A percentile compares a stretch with the other conserved stretches of the same genome.
These are phyloP conservation scores for Drepana falcataria DNA, from an alignment of 2,888 invertebrate species.

Conservation along the genomic window DNA sequence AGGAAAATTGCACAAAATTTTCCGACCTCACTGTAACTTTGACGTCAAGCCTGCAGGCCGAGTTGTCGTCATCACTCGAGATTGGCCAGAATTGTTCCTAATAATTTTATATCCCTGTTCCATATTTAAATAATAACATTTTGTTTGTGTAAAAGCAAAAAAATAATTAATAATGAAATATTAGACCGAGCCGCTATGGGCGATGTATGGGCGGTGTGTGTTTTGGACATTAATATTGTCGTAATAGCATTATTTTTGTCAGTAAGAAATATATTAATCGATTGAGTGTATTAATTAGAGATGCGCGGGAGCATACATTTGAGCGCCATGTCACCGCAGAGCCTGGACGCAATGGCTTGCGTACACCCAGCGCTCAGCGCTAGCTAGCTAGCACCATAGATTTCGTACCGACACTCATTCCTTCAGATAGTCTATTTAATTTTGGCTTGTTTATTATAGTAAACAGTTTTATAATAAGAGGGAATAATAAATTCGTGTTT, in stretches of 20 bases:
- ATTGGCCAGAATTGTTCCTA: constrained; percentile 14
- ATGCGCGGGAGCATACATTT: not conserved
- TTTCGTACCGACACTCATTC: too few relatives aligned
- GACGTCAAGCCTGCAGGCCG: constrained; percentile 36
- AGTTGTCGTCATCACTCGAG: constrained; percentile 15
- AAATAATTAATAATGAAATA: constrained; percentile 15
- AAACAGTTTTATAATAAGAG: too few relatives aligned
- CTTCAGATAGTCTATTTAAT: too few relatives aligned
- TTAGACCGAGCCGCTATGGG: constrained; percentile 11
- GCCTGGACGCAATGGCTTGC: too few relatives aligned
- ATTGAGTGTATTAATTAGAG: not conserved
- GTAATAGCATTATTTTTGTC: not conserved
- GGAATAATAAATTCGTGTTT: too few relatives aligned
- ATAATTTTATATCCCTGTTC: constrained; percentile 10
- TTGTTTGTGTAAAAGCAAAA: constrained; percentile 4
- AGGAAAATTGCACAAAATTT: constrained; percentile 70
- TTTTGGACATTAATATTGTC: not conserved
- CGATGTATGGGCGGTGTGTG: constrained; percentile 5
- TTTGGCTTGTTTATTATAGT: too few relatives aligned
- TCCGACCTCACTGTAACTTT: constrained; percentile 48
- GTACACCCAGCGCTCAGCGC: too few relatives aligned
- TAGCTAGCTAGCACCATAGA: too few relatives aligned
- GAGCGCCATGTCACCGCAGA: too few relatives aligned
- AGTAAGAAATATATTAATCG: not conserved
- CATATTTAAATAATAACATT: constrained; percentile 14